Base-by-base conservation (phyloP, 2,113 vertebrate genomes). In the Crocuta crocuta region DNA sequence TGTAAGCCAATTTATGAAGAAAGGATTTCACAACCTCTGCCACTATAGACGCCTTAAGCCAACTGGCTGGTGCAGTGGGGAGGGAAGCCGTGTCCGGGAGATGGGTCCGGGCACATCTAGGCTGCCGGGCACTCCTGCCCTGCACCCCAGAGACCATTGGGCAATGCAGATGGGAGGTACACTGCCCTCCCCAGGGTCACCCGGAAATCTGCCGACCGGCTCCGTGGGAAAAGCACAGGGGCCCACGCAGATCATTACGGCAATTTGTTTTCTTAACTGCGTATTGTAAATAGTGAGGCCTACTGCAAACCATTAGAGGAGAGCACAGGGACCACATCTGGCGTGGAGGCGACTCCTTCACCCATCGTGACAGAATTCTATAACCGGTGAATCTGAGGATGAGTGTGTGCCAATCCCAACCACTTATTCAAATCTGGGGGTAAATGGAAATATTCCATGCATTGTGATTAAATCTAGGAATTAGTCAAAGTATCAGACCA, bases 11-110 rank as follows among this genome's bases (percentile, higher is more conserved):
- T n/a, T 97, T 68, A 71, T 8, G 85, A 53, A 79, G 86, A 82
- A 94, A 97, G 28, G 26, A 48, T 85, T 97, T 89, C 92, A 81
- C 96, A 96, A 94, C 50, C 63, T 45, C 28, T 13, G 7, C 53
- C 61, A 12, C 80, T 15, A 15, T 43, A 12, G 78, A 39, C 2
- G 10, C 68, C 1, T 4, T 1, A 1, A 79, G 88, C 53, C 89
- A 66, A 35, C 23, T 24, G 17, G 28, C 71, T n/a, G n/a, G 65
- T 33, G 53, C 12, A 53, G 50, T 26, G 58, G 33, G 39, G 74
- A 78, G 74, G 43, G 45, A 5, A 48, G 82, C 70, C 0, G 15
- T 7, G 31, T 26, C 12, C 16, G 2, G 55, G 31, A 39, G 68
- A 53, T n/a, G 11, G 4, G 93, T 80, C 28, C 3, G 26, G 86